Percentiles rank a stretch among this genome's conserved stretches.
Conservation (phyloP, 2,113 vertebrate genomes). For the Cryptotis parvus region DNA sequence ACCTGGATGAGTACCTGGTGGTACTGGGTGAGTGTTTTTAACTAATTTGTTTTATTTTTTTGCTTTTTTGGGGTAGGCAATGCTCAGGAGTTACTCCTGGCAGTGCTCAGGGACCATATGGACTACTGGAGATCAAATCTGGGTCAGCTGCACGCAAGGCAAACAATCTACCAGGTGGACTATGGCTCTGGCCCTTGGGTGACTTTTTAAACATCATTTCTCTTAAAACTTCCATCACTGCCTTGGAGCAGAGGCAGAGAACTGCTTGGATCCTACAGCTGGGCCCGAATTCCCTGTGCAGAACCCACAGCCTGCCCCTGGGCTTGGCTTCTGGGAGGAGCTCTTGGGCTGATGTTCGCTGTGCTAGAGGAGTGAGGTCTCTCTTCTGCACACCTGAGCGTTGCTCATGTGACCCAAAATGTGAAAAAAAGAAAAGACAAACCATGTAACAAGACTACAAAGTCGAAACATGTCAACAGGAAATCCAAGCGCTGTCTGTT, state of each 20-base stretch:
- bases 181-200: too few species aligned
- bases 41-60: too few species aligned
- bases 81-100: too few species aligned
- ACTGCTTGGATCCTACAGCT: too few species aligned
- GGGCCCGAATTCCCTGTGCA: not conserved
- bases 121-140: too few species aligned
- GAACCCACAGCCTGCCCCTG: fast-evolving
- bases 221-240: not conserved
- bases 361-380: not conserved
- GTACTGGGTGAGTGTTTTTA: not conserved
- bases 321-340: not conserved
- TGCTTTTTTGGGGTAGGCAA: too few species aligned
- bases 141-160: too few species aligned
- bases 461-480: constrained; percentile 35
- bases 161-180: too few species aligned
- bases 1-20: not conserved
- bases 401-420: not conserved
- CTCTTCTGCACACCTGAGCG: not conserved
- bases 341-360: not conserved
- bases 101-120: too few species aligned
- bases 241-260: not conserved
- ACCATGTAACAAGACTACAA: constrained; percentile 9
- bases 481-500: not conserved
- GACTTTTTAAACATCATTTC: constrained; percentile 35
- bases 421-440: constrained; percentile 1